Conservation (phyloP, 1,140 invertebrate genomes). For the Ips nitidus region DNA sequence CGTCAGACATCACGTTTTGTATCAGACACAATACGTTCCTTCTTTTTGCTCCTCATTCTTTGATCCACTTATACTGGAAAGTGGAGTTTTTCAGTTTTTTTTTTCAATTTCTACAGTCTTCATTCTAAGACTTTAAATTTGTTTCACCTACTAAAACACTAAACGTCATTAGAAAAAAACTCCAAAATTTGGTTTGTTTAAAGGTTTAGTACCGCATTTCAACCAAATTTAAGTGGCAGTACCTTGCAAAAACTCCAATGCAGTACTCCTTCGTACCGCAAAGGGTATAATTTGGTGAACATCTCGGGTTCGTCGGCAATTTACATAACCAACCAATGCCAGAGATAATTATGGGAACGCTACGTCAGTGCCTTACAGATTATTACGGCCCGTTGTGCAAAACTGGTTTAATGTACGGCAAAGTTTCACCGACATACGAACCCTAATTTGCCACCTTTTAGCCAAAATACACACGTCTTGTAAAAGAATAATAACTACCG, state of each 20-base stretch:
- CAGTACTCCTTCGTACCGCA: conserved; percentile 20
- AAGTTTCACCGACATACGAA: too few relatives aligned
- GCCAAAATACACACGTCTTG: too few relatives aligned
- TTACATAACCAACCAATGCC: conserved; percentile 29
- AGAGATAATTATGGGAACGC: conserved; percentile 33
- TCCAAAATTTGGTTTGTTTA: neutral
- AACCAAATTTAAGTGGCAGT: neutral
- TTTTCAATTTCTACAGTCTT: too few relatives aligned
- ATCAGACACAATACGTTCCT: conserved; percentile 17
- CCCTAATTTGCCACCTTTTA: too few relatives aligned
- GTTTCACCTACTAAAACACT: too few relatives aligned
- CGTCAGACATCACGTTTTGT: conserved; percentile 14
- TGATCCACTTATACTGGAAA: too few relatives aligned
- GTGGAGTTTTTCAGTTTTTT: too few relatives aligned
- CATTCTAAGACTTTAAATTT: too few relatives aligned
- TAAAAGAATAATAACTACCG: too few relatives aligned
- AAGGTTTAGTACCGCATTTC: neutral
- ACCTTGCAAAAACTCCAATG: conserved; percentile 14
- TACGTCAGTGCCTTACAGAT: neutral
- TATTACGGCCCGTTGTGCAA: neutral
- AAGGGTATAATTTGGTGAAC: conserved; percentile 33
- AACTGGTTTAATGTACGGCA: conserved; percentile 6
- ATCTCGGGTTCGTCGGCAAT: conserved; percentile 26
- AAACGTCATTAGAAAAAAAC: too few relatives aligned
- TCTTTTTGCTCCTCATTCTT: conserved; percentile 1